A percentile compares a stretch with the other conserved stretches of the same genome.
Evolutionary conservation across 2,113 vertebrate genomes (phyloP).

Genomic region (Amia ocellicauda): DNA sequence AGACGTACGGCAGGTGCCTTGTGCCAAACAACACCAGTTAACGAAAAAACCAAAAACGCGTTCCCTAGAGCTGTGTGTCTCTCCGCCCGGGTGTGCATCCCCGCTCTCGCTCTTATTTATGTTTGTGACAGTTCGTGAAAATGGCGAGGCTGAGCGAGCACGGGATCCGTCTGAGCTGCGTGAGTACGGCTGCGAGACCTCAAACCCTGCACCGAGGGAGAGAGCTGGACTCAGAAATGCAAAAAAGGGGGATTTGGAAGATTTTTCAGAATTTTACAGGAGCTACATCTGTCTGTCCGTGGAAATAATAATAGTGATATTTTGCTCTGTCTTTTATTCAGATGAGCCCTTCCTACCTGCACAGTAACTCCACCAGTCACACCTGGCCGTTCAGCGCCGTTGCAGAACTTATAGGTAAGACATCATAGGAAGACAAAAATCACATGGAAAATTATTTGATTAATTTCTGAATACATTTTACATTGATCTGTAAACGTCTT

Average conservation of each 20-base stretch:
- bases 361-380: slow-evolving; percentile 74
- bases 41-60: slow-evolving; percentile 1
- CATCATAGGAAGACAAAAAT: no score
- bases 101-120: not conserved
- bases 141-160: slow-evolving; percentile 69
- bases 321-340: slow-evolving; percentile 25
- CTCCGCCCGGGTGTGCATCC: no score
- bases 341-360: slow-evolving; percentile 73
- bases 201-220: no score
- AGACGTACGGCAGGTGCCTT: not conserved
- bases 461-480: no score
- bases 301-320: not conserved
- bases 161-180: slow-evolving; percentile 62
- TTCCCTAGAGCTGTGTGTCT: not conserved
- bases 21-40: not conserved
- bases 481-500: no score
- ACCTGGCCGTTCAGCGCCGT: slow-evolving; percentile 77
- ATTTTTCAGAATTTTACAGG: not conserved
- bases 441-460: no score
- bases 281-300: not conserved
- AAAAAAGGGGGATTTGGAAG: no score
- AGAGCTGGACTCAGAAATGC: no score
- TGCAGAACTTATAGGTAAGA: slow-evolving; percentile 63
- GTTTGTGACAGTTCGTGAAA: slow-evolving; percentile 24
- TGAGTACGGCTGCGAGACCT: no score